phyloP scores from a whole-genome alignment of 2,797 vertebrate genomes.

The Sebastes flavidus region DNA sequence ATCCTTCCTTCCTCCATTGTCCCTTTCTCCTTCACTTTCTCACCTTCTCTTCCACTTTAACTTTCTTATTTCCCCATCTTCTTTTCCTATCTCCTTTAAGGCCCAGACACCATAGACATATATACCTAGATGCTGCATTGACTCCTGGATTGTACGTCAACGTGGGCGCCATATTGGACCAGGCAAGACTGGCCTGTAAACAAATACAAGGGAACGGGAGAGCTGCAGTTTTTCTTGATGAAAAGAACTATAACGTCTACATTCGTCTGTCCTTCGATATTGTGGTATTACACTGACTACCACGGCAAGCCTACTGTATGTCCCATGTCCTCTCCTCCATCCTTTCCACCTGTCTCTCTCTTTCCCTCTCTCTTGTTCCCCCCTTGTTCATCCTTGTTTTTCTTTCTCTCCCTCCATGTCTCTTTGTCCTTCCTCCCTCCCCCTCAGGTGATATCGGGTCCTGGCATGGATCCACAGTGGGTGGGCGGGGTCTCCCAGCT shows the following conservation, averaged over 20 bases:
- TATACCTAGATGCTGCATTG: too few relatives aligned
- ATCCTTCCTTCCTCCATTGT: background rate
- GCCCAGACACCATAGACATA: too few relatives aligned
- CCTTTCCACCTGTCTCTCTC: background rate
- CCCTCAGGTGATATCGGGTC: conserved; percentile 45
- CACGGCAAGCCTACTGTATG: too few relatives aligned
- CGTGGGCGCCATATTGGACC: too few relatives aligned
- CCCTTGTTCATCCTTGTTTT: background rate
- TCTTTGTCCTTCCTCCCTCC: conserved; percentile 22
- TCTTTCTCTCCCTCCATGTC: background rate
- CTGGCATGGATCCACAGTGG: conserved; percentile 28
- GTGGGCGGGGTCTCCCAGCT: conserved; percentile 45
- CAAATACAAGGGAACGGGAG: too few relatives aligned
- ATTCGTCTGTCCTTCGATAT: too few relatives aligned
- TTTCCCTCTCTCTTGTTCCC: background rate
- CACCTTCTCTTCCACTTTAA: background rate
- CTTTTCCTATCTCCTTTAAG: too few relatives aligned
- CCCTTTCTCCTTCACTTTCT: background rate
- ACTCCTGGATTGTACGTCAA: too few relatives aligned
- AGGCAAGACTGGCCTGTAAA: background rate
- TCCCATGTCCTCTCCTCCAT: background rate
- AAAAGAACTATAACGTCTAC: rapidly evolving
- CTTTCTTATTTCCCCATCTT: background rate
- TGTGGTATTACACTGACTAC: rapidly evolving
- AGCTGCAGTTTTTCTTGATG: rapidly evolving